phyloP scores from a whole-genome alignment of 2,888 invertebrate species.

The Odiellus spinosus region DNA sequence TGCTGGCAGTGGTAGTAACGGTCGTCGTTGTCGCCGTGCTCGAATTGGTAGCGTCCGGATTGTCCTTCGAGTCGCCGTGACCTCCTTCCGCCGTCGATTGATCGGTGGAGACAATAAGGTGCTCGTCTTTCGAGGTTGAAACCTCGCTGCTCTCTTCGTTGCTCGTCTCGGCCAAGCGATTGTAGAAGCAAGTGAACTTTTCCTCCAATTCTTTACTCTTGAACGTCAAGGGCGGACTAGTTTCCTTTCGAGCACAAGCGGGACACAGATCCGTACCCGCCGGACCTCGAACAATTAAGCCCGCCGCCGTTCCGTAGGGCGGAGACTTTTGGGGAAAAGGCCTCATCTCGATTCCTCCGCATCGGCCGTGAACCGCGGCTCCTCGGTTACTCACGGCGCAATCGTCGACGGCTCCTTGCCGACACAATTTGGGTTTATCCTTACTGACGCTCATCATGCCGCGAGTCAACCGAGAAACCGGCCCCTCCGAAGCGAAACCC shows the following conservation, averaged over 20 bases:
- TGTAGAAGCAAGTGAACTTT: slow-evolving; percentile 20
- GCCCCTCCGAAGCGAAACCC: slow-evolving; percentile 1
- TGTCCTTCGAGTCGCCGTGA: slow-evolving; percentile 8
- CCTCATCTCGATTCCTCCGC: slow-evolving; percentile 2
- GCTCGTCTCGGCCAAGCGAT: slow-evolving; percentile 18
- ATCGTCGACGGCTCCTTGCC: slow-evolving; percentile 62
- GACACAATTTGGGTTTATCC: slow-evolving; percentile 56
- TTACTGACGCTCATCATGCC: slow-evolving; percentile 22
- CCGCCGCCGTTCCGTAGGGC: slow-evolving; percentile 7
- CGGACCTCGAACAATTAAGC: slow-evolving; percentile 4
- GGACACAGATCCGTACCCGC: slow-evolving; percentile 9
- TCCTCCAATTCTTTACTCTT: slow-evolving; percentile 18
- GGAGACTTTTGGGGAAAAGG: slow-evolving; percentile 3
- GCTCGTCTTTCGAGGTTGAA: slow-evolving; percentile 18
- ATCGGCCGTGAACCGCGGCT: neutral
- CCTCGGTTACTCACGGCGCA: slow-evolving; percentile 24
- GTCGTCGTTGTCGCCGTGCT: slow-evolving; percentile 9
- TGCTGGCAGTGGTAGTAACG: slow-evolving; percentile 7
- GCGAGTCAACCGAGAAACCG: slow-evolving; percentile 17
- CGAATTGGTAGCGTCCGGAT: slow-evolving; percentile 9
- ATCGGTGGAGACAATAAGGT: slow-evolving; percentile 11
- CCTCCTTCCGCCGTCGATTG: slow-evolving; percentile 8
- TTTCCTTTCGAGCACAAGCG: slow-evolving; percentile 17
- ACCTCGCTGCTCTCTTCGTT: slow-evolving; percentile 19
- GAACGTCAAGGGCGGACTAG: slow-evolving; percentile 10